Conservation (phyloP, 1,140 invertebrate genomes). For the Drosophila ironensis region DNA sequence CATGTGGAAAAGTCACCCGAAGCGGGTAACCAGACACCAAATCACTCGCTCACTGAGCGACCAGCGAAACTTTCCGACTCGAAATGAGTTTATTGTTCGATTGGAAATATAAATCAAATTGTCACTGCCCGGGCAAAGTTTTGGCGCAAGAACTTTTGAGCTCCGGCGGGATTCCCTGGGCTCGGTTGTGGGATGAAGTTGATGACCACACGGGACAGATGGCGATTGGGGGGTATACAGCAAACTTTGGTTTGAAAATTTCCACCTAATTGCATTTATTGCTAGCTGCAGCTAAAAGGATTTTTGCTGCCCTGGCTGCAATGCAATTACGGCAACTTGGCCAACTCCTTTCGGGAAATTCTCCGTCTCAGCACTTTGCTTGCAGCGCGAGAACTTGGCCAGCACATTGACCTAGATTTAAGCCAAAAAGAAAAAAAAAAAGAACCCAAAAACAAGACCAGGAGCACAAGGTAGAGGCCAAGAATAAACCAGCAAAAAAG, state of each 20-base stretch:
- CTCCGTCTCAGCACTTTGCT: slow-evolving; percentile 2
- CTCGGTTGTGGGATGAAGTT: slow-evolving; percentile 4
- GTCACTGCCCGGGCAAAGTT: slow-evolving; percentile 43
- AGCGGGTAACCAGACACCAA: slow-evolving; percentile 42
- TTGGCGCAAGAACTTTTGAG: slow-evolving; percentile 33
- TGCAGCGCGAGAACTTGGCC: slow-evolving; percentile 31
- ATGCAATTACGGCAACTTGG: slow-evolving; percentile 57
- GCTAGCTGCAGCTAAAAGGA: slow-evolving; percentile 44
- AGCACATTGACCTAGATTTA: slow-evolving; percentile 58
- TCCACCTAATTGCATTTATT: slow-evolving; percentile 60
- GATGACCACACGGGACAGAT: slow-evolving; percentile 21
- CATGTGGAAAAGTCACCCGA: slow-evolving; percentile 3
- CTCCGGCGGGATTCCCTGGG: slow-evolving; percentile 30
- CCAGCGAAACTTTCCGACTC: slow-evolving; percentile 22
- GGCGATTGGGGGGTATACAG: not conserved
- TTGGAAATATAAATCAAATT: slow-evolving; percentile 64
- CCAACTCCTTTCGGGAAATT: slow-evolving; percentile 21
- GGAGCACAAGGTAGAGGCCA: slow-evolving; percentile 4
- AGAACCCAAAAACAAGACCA: slow-evolving; percentile 1
- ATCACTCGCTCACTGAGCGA: slow-evolving; percentile 29
- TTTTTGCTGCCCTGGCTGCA: slow-evolving; percentile 26
- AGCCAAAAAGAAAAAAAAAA: too few relatives aligned
- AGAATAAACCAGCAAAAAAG: slow-evolving; percentile 10
- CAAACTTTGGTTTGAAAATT: slow-evolving; percentile 21
- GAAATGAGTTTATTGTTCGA: slow-evolving; percentile 61